These are phyloP conservation scores for Brachionus sp. DNA, from an alignment of 1,140 invertebrate genomes.

Conservation along the genomic window DNA sequence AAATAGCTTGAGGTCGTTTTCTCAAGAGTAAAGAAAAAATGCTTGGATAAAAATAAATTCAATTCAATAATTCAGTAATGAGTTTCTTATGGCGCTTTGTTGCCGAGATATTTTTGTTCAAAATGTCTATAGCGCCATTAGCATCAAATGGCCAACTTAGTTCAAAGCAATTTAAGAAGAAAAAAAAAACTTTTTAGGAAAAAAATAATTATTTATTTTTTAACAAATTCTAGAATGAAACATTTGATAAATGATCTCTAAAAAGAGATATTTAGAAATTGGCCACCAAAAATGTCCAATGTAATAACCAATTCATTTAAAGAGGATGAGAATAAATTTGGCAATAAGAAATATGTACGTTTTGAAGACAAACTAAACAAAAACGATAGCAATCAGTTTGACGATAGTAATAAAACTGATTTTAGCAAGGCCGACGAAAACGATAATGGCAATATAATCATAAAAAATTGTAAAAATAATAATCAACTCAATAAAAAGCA, in stretches of 20 bases:
- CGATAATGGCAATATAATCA: neutral
- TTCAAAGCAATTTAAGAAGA: neutral
- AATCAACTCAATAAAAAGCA: neutral
- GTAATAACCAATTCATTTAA: neutral
- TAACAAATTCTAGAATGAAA: neutral
- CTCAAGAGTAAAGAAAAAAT: neutral
- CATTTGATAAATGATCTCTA: neutral
- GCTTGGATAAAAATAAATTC: neutral
- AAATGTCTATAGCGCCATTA: neutral
- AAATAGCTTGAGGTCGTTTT: neutral
- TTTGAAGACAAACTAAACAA: slow-evolving; percentile 21
- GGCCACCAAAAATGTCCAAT: neutral
- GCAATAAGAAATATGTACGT: slow-evolving; percentile 4
- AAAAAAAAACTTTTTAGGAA: neutral
- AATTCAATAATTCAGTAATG: neutral
- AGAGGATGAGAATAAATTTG: neutral
- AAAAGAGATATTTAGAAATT: neutral
- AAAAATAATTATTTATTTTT: neutral
- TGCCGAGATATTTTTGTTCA: neutral
- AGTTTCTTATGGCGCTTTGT: neutral
- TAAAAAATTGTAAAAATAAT: neutral
- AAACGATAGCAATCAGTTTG: neutral
- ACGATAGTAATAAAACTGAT: slow-evolving; percentile 16
- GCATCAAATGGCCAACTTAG: neutral
- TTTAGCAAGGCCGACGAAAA: neutral